Evolutionary conservation across 2,888 invertebrate species (phyloP), one percentile per base, ranked within the genome.

Genomic region (Ramazzottius varieornatus): DNA sequence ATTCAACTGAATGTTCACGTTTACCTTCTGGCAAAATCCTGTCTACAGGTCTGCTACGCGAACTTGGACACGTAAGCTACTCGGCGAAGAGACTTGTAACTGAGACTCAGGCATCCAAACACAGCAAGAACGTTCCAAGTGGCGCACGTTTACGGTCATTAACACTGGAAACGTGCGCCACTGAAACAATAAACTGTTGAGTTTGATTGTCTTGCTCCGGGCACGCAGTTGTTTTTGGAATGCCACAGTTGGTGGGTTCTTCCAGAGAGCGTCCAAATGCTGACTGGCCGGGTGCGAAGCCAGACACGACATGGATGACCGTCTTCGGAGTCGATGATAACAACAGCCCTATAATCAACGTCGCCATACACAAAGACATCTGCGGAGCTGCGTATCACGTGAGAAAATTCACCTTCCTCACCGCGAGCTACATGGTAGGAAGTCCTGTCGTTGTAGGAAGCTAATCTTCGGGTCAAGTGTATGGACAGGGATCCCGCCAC

Each of bases 391-490:
- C 8, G 29, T 54, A 54, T 29, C 20, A 54, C 29, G 54, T 54
- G 24, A n/a, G 24, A 54, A 54, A 54, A 13, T 54, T 24, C 54
- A 29, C 29, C 29, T 4, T 13, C 13, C 54, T 24, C 13, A 54
- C 8, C n/a, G 54, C 24, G 8, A 29, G 29, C 24, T 54, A 8
- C 8, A 16, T 54, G n/a, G 16, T 54, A 16, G 29, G 24, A 40
- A n/a, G n/a, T n/a, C n/a, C 20, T 40, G 8, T 54, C 20, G 54
- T 54, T 54, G n/a, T 54, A 54, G 54, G 54, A 54, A 54, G 54
- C 54, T 24, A 54, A 54, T 29, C 54, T 54, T 8, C 20, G 54
- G 24, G 24, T 54, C 24, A 16, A 24, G 16, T 16, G n/a, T 54
- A 8, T 54, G 20, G 54, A 54, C 24, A 8, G 54, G 4, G 54